These are phyloP conservation scores for Gallinago paraguaiae DNA, from an alignment of 2,113 vertebrate species.

Conservation along the genomic window DNA sequence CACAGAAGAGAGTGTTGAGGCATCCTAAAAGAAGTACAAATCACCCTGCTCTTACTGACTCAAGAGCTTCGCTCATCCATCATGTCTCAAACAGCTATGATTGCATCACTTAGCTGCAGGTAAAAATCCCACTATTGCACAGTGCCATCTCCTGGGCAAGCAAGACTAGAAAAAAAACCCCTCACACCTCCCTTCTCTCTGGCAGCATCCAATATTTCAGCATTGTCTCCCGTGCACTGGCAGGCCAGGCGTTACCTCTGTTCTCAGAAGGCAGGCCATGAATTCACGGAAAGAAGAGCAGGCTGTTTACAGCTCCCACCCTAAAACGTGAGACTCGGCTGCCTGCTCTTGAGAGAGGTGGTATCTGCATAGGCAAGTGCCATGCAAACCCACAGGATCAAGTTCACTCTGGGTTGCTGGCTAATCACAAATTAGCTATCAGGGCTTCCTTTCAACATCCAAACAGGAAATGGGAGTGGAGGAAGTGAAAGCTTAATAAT, in stretches of 20 bases:
- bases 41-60: not conserved
- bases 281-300: not conserved
- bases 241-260: not conserved
- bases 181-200: not conserved
- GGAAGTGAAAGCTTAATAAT: constrained; percentile 55
- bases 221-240: rapidly evolving
- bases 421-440: constrained; percentile 22
- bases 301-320: not conserved
- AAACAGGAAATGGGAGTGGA: constrained; percentile 67
- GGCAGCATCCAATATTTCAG: not conserved
- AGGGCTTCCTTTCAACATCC: constrained; percentile 50
- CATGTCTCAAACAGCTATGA: not conserved
- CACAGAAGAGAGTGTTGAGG: not conserved
- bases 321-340: not conserved
- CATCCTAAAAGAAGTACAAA: not conserved
- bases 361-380: not conserved
- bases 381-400: not conserved
- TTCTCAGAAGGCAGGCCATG: not conserved
- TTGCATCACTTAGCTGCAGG: not conserved
- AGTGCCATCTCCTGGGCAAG: constrained; percentile 74
- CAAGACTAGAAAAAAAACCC: not conserved
- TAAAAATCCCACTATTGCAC: constrained; percentile 47
- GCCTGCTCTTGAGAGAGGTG: not conserved
- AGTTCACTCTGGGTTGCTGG: constrained; percentile 28
- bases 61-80: not conserved